Percentiles rank a stretch among this genome's conserved stretches.
phyloP scores from a whole-genome alignment of 1,140 invertebrate species.

The Drosophila jambulina region DNA sequence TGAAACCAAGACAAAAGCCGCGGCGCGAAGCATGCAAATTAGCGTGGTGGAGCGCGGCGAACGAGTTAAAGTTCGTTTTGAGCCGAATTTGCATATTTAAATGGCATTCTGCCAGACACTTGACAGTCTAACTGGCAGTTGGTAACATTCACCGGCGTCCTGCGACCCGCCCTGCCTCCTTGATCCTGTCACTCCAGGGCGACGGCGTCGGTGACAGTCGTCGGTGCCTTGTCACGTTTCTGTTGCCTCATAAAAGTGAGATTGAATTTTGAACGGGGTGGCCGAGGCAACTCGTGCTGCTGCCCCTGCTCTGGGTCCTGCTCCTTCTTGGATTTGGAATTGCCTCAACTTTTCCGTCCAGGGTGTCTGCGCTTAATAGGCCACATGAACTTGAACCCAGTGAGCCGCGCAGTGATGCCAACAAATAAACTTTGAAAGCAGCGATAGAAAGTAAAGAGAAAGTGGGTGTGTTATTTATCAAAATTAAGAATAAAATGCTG shows the following conservation, averaged over 20 bases:
- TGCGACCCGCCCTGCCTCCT: conserved; percentile 16
- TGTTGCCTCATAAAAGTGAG: conserved; percentile 78
- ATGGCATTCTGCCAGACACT: conserved; percentile 75
- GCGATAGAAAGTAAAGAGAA: background rate
- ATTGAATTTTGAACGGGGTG: conserved; percentile 79
- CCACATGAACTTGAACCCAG: conserved; percentile 74
- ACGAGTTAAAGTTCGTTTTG: conserved; percentile 78
- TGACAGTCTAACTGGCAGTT: conserved; percentile 62
- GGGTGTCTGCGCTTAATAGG: conserved; percentile 69
- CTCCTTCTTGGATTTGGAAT: conserved; percentile 30
- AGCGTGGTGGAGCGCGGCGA: conserved; percentile 59
- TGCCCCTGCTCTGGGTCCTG: conserved; percentile 8
- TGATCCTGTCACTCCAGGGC: conserved; percentile 51
- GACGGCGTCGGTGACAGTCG: conserved; percentile 53
- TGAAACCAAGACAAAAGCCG: conserved; percentile 62
- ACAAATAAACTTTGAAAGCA: conserved; percentile 7
- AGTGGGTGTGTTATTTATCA: background rate
- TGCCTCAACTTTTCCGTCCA: conserved; percentile 59
- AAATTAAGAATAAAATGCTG: background rate
- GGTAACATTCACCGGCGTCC: conserved; percentile 48
- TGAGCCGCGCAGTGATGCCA: conserved; percentile 18
- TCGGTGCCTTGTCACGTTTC: conserved; percentile 78
- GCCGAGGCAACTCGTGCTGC: conserved; percentile 40
- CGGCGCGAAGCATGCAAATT: conserved; percentile 77
- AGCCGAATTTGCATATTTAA: conserved; percentile 80